phyloP scores from a whole-genome alignment of 1,140 invertebrate genomes.

The Anoplolepis gracilipes region DNA sequence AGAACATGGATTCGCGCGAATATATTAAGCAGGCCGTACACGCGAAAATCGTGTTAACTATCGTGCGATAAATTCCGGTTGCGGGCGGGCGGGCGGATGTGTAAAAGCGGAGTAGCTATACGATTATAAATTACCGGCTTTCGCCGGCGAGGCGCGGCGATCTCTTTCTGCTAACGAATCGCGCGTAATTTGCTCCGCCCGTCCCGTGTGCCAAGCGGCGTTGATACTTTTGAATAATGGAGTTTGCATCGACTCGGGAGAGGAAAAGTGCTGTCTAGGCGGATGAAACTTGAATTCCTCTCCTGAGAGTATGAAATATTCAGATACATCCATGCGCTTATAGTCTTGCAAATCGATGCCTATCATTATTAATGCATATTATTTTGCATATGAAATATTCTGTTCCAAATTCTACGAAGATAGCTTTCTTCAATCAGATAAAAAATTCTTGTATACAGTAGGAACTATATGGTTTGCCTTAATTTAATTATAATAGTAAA shows the following conservation, averaged over 20 bases:
- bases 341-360: not conserved
- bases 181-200: conserved; percentile 45
- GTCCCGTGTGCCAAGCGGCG: conserved; percentile 22
- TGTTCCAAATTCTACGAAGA: not conserved
- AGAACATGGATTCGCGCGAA: conserved; percentile 52
- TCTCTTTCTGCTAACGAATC: conserved; percentile 55
- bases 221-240: conserved; percentile 55
- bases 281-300: conserved; percentile 15
- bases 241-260: conserved; percentile 30
- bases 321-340: not conserved
- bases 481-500: not conserved
- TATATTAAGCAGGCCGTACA: conserved; percentile 55
- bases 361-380: not conserved
- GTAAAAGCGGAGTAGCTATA: conserved; percentile 26
- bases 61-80: conserved; percentile 45
- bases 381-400: not conserved
- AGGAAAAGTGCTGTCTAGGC: not conserved
- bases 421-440: not conserved
- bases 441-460: not conserved
- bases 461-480: not conserved
- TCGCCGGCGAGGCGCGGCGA: conserved; percentile 6
- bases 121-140: conserved; percentile 49
- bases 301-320: conserved; percentile 2
- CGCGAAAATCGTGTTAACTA: conserved; percentile 54
- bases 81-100: conserved; percentile 13